A percentile compares a stretch with the other conserved stretches of the same genome.
These are phyloP conservation scores for Microcebus jonahi DNA, from an alignment of 2,113 vertebrate species.

Conservation along the genomic window DNA sequence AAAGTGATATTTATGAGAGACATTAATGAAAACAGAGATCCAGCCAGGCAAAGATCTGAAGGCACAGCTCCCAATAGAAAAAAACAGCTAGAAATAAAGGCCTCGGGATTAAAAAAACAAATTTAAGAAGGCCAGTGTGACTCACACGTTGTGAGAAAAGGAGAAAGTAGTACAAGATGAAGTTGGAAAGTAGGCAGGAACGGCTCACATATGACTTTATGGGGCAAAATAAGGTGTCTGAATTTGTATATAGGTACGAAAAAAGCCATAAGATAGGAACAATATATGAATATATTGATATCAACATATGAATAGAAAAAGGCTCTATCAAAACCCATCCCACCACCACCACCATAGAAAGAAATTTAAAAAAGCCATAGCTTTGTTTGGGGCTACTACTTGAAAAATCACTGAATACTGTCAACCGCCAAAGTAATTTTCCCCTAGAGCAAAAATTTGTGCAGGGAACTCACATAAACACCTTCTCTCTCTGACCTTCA, in stretches of 20 bases:
- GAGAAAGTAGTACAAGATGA: not conserved
- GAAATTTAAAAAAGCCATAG: not conserved
- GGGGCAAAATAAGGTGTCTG: not conserved
- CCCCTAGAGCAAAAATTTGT: not conserved
- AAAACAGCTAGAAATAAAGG: not conserved
- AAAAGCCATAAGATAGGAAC: not conserved
- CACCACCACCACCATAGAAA: not conserved
- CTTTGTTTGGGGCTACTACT: not conserved
- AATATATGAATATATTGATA: not conserved
- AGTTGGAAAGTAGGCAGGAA: not conserved
- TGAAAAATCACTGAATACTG: conserved; percentile 3
- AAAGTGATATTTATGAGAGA: not conserved
- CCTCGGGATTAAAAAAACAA: not conserved
- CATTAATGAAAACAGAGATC: not conserved
- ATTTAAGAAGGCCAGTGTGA: not conserved
- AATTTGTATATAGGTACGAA: not conserved
- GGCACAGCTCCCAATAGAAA: not conserved
- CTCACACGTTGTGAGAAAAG: not conserved
- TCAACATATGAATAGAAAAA: not conserved
- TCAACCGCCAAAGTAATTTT: not conserved
- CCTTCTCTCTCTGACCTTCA: not conserved
- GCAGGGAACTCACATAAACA: not conserved
- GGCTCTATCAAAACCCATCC: not conserved
- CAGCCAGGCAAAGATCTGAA: not conserved
- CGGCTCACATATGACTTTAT: not conserved